Evolutionary conservation across 2,888 invertebrate species (phyloP).

Genomic region (Netelia inedita): DNA sequence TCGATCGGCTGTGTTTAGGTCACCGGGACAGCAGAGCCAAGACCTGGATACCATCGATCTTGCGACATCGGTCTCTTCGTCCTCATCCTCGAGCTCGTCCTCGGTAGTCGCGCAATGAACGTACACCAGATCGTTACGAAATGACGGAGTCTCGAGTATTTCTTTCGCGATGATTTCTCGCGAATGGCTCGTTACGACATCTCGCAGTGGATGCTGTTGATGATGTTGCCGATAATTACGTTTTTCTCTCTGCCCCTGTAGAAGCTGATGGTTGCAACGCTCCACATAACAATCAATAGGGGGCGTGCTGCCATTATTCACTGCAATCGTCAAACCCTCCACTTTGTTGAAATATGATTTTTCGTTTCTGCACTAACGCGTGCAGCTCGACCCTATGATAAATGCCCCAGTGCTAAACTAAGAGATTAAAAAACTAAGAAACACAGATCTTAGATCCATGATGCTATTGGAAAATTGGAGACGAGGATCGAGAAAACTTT

Average conservation of each 20-base stretch:
- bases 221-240: constrained; percentile 50
- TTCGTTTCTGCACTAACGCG: neutral
- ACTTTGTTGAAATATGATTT: constrained; percentile 68
- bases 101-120: constrained; percentile 77
- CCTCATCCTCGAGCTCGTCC: constrained; percentile 73
- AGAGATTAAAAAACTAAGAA: too few species aligned
- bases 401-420: too few species aligned
- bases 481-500: too few species aligned
- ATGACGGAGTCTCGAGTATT: constrained; percentile 69
- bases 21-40: constrained; percentile 86
- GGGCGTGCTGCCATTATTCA: constrained; percentile 79
- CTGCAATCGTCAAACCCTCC: constrained; percentile 78
- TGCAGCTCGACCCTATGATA: neutral
- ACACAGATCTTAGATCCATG: too few species aligned
- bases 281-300: constrained; percentile 75
- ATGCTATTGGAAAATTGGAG: too few species aligned
- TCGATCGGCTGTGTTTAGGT: constrained; percentile 72
- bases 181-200: constrained; percentile 49
- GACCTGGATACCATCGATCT: constrained; percentile 81
- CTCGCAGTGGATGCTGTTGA: constrained; percentile 65
- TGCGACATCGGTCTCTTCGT: constrained; percentile 71
- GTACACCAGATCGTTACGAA: constrained; percentile 76
- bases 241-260: constrained; percentile 2
- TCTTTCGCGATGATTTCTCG: constrained; percentile 71
- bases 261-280: constrained; percentile 69